Percentiles rank a stretch among this genome's conserved stretches.
Evolutionary conservation across 2,888 invertebrate genomes (phyloP).

Genomic region (Pinctada fucata): DNA sequence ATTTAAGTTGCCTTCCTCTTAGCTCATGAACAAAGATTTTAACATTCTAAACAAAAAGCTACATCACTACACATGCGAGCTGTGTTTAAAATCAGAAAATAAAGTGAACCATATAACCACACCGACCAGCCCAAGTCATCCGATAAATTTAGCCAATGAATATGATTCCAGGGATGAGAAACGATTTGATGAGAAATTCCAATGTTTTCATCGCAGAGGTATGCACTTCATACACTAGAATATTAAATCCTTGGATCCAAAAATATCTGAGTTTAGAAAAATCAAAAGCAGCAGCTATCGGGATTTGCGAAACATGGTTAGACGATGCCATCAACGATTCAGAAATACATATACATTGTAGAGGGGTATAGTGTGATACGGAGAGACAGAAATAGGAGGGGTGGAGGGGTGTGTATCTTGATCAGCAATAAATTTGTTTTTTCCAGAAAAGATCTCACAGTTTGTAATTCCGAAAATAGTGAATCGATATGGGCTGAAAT

Average conservation of each 20-base stretch:
- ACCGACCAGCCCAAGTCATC: neutral
- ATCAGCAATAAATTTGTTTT: neutral
- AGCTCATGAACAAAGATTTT: neutral
- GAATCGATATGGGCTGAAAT: slow-evolving; percentile 9
- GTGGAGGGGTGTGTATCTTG: neutral
- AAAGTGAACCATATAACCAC: neutral
- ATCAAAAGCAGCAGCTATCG: slow-evolving; percentile 5
- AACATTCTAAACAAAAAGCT: neutral
- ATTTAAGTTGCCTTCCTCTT: neutral
- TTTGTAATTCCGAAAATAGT: neutral
- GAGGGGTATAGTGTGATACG: slow-evolving; percentile 3
- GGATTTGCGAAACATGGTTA: slow-evolving; percentile 1
- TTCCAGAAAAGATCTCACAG: neutral
- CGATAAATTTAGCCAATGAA: neutral
- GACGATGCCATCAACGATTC: neutral
- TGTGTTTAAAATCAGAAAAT: neutral
- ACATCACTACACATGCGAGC: neutral
- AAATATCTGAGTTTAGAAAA: slow-evolving; percentile 10
- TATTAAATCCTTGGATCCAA: neutral
- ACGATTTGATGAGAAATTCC: slow-evolving; percentile 5
- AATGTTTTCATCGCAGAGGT: neutral
- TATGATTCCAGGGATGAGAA: neutral
- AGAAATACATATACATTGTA: neutral
- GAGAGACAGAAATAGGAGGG: slow-evolving; percentile 3
- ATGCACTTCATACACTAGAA: neutral